phyloP scores from a whole-genome alignment of 1,140 invertebrate species.

The Leptopilina clavipes region DNA sequence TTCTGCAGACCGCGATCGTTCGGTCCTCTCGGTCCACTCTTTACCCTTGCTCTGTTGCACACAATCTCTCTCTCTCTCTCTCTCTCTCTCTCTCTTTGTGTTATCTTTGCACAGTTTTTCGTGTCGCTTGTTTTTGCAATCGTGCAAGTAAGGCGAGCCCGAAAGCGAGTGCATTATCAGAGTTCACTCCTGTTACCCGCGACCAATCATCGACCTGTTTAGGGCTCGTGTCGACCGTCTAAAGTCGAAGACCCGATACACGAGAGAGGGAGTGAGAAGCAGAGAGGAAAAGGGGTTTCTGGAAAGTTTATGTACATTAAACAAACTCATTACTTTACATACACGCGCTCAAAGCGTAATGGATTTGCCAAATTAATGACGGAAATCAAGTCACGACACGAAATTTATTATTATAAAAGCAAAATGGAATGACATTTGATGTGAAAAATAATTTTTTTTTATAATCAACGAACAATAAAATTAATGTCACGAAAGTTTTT shows the following conservation, averaged over 20 bases:
- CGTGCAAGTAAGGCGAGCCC: constrained; percentile 44
- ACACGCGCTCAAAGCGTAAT: not conserved
- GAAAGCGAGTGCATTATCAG: constrained; percentile 61
- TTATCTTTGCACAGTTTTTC: constrained; percentile 49
- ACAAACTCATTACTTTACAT: constrained; percentile 11
- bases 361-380: not conserved
- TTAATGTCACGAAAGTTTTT: too few relatives aligned
- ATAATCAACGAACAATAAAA: too few relatives aligned
- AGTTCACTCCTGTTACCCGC: constrained; percentile 48
- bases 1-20: constrained; percentile 63
- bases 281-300: not conserved
- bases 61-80: constrained; percentile 47
- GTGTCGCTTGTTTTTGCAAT: constrained; percentile 55
- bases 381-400: constrained; percentile 2
- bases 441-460: not conserved
- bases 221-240: constrained; percentile 43
- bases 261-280: not conserved
- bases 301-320: not conserved
- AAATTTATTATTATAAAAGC: not conserved
- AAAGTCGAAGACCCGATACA: not conserved
- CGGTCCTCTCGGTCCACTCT: constrained; percentile 51
- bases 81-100: constrained; percentile 39
- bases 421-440: not conserved
- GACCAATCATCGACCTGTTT: constrained; percentile 61
- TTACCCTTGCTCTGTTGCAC: constrained; percentile 46